Percentiles rank a stretch among this genome's conserved stretches.
Evolutionary conservation across 2,888 invertebrate species (phyloP).

Genomic region (Drosophila robusta): DNA sequence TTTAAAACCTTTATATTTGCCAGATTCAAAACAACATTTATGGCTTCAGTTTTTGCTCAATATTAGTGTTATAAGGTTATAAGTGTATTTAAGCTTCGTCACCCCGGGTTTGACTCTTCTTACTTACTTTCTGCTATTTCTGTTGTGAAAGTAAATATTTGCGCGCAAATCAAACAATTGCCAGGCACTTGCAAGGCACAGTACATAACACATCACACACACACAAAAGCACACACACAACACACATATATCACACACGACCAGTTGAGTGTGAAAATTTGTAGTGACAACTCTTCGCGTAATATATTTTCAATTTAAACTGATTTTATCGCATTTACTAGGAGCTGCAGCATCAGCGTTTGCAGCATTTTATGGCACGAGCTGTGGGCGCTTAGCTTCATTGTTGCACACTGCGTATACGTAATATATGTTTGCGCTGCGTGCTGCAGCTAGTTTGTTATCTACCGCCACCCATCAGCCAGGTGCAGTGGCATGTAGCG

Average conservation of each 20-base stretch:
- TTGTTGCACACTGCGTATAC: constrained; percentile 76
- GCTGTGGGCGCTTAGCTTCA: constrained; percentile 49
- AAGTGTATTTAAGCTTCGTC: neutral
- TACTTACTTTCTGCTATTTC: neutral
- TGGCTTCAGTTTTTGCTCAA: no score
- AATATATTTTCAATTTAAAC: constrained; percentile 69
- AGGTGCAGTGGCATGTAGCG: constrained; percentile 16
- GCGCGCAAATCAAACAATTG: constrained; percentile 22
- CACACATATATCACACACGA: neutral
- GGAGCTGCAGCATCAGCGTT: constrained; percentile 3
- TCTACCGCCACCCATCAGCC: constrained; percentile 32
- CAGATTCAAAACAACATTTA: no score
- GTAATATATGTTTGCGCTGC: constrained; percentile 62
- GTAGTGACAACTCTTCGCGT: constrained; percentile 41
- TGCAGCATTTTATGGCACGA: constrained; percentile 29
- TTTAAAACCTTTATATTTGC: no score
- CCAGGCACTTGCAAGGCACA: constrained; percentile 16
- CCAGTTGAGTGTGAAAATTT: constrained; percentile 27
- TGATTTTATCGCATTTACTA: constrained; percentile 72
- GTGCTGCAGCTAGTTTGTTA: constrained; percentile 74
- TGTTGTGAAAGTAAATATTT: constrained; percentile 17
- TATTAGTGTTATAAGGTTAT: neutral
- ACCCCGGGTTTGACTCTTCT: neutral
- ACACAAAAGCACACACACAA: neutral
- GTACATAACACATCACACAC: neutral